Base-by-base conservation (phyloP, 2,797 vertebrate genomes). In the Neosilurus mollespiculum region DNA sequence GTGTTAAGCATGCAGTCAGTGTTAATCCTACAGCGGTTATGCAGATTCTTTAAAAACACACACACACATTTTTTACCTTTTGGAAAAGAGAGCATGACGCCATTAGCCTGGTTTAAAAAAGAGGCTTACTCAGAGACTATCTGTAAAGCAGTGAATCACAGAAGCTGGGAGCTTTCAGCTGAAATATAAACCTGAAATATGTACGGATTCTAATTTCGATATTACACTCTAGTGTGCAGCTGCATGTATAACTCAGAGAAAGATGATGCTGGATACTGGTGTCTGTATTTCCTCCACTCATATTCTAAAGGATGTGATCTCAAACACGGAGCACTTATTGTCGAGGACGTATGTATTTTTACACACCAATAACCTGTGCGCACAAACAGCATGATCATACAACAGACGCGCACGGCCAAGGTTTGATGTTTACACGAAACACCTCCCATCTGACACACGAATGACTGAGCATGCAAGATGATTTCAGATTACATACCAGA, bases 401-500 rank as follows among this genome's bases (percentile, higher is more conserved):
- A 69, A n/a, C 0, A 49, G 0, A 30, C 3, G 18, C 73, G 37
- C 8, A 69, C 24, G 12, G 9, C 4, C 15, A 15, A 51, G 16
- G 30, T 53, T 20, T 54, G 16, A 14, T 16, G 43, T 70, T 56
- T 54, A 10, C 9, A 49, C 56, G 30, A 30, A 75, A 18, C 54
- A 58, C 16, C 18, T 15, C 30, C 37, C 16, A 20, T 10, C 66
- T 43, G 12, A 58, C 14, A 49, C 15, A 37, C 1, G 49, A 77
- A 77, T 7, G 18, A 59, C 64, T 2, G 11, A 82, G 43, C 49
- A 34, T 37, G 75, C 18, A 61, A 22, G 22, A 70, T 5, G 34
- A 51, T 61, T 56, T 54, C 49, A 76, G 5, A 80, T 65, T 49
- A 77, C 79, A 66, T 70, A 85, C 79, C 83, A 43, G 71, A 77